These are phyloP conservation scores for Proisotoma minuta DNA, from an alignment of 2,888 invertebrate species.

Conservation along the genomic window DNA sequence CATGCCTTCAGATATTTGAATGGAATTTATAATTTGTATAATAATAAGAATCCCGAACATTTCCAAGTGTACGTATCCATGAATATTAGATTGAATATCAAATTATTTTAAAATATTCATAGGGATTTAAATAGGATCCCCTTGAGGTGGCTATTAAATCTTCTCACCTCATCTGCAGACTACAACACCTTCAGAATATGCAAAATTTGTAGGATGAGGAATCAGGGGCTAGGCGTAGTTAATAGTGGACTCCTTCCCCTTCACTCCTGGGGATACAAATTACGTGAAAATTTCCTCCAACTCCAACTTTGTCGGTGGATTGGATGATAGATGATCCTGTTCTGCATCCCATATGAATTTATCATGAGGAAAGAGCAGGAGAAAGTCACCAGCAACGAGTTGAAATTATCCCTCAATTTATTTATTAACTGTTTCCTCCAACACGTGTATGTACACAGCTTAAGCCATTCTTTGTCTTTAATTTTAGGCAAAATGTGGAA, in stretches of 20 bases:
- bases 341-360: conserved; percentile 30
- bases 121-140: conserved; percentile 41
- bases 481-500: too few relatives aligned
- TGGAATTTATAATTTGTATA: too few relatives aligned
- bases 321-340: conserved; percentile 36
- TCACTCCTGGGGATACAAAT: conserved; percentile 22
- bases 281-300: conserved; percentile 31
- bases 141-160: conserved; percentile 31
- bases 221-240: too few relatives aligned
- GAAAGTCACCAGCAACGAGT: not conserved
- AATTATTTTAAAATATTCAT: conserved; percentile 40
- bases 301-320: too few relatives aligned
- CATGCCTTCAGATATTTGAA: too few relatives aligned
- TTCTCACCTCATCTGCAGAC: conserved; percentile 29
- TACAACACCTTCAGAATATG: too few relatives aligned
- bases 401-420: too few relatives aligned
- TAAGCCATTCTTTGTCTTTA: too few relatives aligned
- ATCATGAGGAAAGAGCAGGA: conserved; percentile 19
- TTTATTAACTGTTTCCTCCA: too few relatives aligned
- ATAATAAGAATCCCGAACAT: too few relatives aligned
- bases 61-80: conserved; percentile 7
- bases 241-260: not conserved
- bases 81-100: conserved; percentile 33
- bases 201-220: too few relatives aligned
- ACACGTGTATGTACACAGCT: too few relatives aligned